Conservation (phyloP, 2,113 vertebrate genomes). For the Cathartes aura region DNA sequence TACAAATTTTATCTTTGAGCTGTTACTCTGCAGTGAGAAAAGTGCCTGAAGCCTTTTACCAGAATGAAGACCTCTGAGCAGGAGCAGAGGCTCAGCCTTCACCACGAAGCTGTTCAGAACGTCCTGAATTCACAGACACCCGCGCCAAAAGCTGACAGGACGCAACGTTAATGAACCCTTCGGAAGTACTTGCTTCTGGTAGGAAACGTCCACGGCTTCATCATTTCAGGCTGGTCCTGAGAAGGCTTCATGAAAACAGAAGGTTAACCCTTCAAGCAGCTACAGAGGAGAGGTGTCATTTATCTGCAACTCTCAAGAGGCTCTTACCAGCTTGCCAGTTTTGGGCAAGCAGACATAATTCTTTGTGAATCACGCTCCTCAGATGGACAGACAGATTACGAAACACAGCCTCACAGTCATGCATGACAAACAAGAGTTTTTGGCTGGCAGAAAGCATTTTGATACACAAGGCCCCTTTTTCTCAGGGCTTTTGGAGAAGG, state of each 20-base stretch:
- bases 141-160: fast-evolving
- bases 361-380: neutral
- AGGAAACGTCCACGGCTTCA: neutral
- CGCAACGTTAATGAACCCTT: neutral
- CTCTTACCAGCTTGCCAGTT: neutral
- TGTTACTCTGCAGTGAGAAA: neutral
- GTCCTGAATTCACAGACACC: neutral
- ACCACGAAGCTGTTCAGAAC: neutral
- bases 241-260: neutral
- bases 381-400: neutral
- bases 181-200: neutral
- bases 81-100: neutral
- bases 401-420: neutral
- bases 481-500: neutral
- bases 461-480: neutral
- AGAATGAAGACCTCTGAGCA: neutral
- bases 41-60: neutral
- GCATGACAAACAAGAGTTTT: neutral
- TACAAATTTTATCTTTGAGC: neutral
- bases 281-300: neutral
- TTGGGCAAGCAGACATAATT: neutral
- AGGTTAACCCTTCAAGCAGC: neutral
- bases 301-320: neutral
- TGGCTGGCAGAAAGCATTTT: neutral
- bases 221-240: neutral